These are phyloP conservation scores for Tragelaphus scriptus DNA, from an alignment of 2,113 vertebrate genomes.

Conservation along the genomic window DNA sequence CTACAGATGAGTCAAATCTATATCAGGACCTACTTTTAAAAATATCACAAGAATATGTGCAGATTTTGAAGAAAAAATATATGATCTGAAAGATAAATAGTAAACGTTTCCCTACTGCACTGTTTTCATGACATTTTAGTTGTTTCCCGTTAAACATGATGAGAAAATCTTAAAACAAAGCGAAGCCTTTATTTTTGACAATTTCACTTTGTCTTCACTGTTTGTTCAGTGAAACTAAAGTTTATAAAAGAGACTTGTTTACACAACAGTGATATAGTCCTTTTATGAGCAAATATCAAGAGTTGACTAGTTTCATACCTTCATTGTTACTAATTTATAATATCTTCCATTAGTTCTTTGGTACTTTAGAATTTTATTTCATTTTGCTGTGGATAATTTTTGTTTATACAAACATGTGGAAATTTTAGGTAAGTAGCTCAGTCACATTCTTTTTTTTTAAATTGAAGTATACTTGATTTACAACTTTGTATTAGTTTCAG, in stretches of 20 bases:
- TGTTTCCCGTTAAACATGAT: neutral
- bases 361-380: neutral
- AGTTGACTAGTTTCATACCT: neutral
- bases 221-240: neutral
- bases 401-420: neutral
- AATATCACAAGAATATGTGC: neutral
- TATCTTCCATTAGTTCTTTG: neutral
- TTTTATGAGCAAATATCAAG: neutral
- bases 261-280: neutral
- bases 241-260: slow-evolving; percentile 1
- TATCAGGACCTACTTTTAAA: neutral
- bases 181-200: neutral
- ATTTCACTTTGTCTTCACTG: neutral
- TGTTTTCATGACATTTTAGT: neutral
- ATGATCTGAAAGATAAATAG: neutral
- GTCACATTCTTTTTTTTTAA: neutral
- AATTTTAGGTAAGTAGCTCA: neutral
- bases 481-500: neutral
- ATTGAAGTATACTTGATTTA: neutral
- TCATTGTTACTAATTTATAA: neutral
- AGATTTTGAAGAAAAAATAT: neutral
- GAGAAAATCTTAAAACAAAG: neutral
- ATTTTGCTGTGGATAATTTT: neutral
- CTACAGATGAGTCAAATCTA: neutral
- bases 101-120: neutral